Conservation (phyloP, 2,888 invertebrate genomes). For the Aleiodes testaceus region DNA sequence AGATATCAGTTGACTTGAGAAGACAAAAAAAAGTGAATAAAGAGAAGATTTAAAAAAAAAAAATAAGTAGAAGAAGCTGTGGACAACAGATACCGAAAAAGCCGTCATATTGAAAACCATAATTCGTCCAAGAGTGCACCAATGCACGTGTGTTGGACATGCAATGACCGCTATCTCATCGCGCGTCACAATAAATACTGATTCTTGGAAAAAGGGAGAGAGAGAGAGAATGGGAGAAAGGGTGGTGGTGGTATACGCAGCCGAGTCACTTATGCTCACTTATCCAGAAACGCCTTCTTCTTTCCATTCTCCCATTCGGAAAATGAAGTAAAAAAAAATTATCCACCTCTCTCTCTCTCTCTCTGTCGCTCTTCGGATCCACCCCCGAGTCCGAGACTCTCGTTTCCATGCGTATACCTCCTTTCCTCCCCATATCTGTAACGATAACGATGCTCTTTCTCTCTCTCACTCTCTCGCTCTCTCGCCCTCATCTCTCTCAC, state of each 20-base stretch:
- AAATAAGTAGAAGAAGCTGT: slow-evolving; percentile 43
- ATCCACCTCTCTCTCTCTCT: slow-evolving; percentile 50
- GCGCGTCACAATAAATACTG: slow-evolving; percentile 73
- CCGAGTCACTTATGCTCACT: slow-evolving; percentile 69
- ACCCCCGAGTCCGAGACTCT: slow-evolving; percentile 40
- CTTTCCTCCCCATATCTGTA: neutral
- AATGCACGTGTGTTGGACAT: slow-evolving; percentile 37
- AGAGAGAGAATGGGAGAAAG: slow-evolving; percentile 29
- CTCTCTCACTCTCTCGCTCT: slow-evolving; percentile 47
- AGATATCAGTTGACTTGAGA: slow-evolving; percentile 59
- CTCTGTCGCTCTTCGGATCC: slow-evolving; percentile 38
- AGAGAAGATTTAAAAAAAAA: slow-evolving; percentile 41
- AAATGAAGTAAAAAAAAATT: slow-evolving; percentile 9
- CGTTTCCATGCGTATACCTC: neutral
- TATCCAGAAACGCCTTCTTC: slow-evolving; percentile 59
- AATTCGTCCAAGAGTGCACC: slow-evolving; percentile 63
- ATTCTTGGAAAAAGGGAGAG: slow-evolving; percentile 67
- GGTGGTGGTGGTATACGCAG: slow-evolving; percentile 45
- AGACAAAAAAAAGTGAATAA: slow-evolving; percentile 41
- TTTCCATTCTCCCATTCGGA: slow-evolving; percentile 44
- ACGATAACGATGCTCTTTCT: slow-evolving; percentile 44
- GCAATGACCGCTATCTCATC: slow-evolving; percentile 69
- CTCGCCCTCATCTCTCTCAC: slow-evolving; percentile 45
- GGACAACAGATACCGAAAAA: slow-evolving; percentile 58
- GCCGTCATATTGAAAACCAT: slow-evolving; percentile 71